These are phyloP conservation scores for Nebria salina DNA, from an alignment of 2,888 invertebrate species.

Conservation along the genomic window DNA sequence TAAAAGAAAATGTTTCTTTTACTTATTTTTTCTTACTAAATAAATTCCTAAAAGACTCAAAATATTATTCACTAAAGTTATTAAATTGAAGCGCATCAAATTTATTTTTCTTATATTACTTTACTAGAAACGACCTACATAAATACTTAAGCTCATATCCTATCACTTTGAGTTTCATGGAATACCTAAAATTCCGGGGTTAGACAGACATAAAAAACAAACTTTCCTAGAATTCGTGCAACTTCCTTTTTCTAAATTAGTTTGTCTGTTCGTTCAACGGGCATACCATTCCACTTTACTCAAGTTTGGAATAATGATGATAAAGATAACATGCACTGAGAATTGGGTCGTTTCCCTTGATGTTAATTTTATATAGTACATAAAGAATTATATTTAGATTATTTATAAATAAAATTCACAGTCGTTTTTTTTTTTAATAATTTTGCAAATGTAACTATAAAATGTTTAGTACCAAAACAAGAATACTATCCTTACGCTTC, in stretches of 20 bases:
- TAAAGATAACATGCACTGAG: not conserved
- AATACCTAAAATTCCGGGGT: not conserved
- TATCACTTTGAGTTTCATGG: not conserved
- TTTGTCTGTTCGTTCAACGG: not conserved
- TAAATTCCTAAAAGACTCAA: too few species aligned
- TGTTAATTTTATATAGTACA: too few species aligned
- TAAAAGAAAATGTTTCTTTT: too few species aligned
- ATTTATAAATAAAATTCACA: too few species aligned
- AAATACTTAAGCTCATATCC: not conserved
- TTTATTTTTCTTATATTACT: not conserved
- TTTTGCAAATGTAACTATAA: too few species aligned
- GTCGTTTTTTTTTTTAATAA: too few species aligned
- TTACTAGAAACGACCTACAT: not conserved
- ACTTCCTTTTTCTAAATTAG: not conserved
- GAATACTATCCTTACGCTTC: not conserved
- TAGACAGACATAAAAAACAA: not conserved
- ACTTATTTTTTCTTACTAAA: too few species aligned
- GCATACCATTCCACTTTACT: not conserved
- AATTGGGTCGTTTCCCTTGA: not conserved
- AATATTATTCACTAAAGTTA: too few species aligned
- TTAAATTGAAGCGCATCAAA: too few species aligned
- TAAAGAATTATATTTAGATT: too few species aligned
- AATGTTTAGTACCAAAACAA: too few species aligned
- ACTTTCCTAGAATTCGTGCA: not conserved
- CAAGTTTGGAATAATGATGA: not conserved